Percentiles rank a stretch among this genome's conserved stretches.
phyloP scores from a whole-genome alignment of 2,888 invertebrate genomes.

The Vesta saturnalis region DNA sequence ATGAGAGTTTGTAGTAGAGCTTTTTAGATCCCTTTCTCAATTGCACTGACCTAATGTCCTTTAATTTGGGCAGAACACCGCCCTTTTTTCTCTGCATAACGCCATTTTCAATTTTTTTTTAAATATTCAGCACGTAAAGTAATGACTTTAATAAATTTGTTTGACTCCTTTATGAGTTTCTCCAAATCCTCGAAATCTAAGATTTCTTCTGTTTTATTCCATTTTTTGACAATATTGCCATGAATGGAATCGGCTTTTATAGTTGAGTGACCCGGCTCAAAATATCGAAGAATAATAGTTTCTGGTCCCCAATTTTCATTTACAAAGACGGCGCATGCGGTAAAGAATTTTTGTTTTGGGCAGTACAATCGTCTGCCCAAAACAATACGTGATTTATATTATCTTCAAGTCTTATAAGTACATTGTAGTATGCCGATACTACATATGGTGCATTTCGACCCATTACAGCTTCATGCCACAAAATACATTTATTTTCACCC shows the following conservation, averaged over 20 bases:
- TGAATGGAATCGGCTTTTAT: constrained; percentile 40
- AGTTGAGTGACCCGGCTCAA: constrained; percentile 37
- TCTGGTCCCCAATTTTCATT: constrained; percentile 22
- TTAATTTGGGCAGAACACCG: too few relatives aligned
- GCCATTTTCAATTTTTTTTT: too few relatives aligned
- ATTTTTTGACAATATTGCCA: constrained; percentile 33
- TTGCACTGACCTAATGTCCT: too few relatives aligned
- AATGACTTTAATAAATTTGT: too few relatives aligned
- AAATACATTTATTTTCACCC: constrained; percentile 3
- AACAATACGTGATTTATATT: constrained; percentile 26
- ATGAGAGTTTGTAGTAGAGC: too few relatives aligned
- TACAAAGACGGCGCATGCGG: constrained; percentile 25
- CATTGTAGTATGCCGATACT: constrained; percentile 30
- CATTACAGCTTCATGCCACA: constrained; percentile 35
- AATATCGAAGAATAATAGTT: constrained; percentile 36
- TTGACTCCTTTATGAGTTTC: too few relatives aligned
- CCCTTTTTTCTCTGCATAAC: too few relatives aligned
- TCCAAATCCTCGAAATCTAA: not conserved
- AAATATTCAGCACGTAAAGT: too few relatives aligned
- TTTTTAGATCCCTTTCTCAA: too few relatives aligned
- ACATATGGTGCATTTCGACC: constrained; percentile 37
- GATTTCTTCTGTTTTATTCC: constrained; percentile 25
- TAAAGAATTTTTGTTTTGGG: constrained; percentile 16
- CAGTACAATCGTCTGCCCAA: too few relatives aligned
- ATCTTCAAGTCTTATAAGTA: constrained; percentile 13